Conservation (phyloP, 1,140 invertebrate genomes). For the Drosophila miranda region DNA sequence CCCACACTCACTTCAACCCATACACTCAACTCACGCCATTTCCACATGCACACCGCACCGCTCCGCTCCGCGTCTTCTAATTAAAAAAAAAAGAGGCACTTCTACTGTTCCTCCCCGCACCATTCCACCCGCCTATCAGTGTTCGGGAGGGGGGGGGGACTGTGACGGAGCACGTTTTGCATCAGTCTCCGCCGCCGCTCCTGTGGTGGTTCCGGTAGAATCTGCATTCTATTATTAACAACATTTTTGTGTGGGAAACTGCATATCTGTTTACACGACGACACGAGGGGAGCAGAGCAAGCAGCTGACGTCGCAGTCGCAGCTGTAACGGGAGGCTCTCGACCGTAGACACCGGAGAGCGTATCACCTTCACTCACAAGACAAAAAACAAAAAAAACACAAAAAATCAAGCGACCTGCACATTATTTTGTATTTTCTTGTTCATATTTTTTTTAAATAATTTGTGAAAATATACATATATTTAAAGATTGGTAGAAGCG, state of each 20-base stretch:
- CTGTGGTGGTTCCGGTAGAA: constrained; percentile 30
- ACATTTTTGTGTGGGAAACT: neutral
- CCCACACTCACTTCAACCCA: constrained; percentile 17
- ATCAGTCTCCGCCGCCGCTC: constrained; percentile 28
- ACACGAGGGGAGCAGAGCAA: neutral
- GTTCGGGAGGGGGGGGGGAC: neutral
- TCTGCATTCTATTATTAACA: constrained; percentile 32
- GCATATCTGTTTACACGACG: constrained; percentile 39
- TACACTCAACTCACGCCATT: constrained; percentile 27
- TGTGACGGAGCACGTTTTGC: constrained; percentile 29
- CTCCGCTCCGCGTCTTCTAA: constrained; percentile 4
- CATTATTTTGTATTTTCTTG: too few species aligned
- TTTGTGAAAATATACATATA: too few species aligned
- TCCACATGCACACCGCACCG: constrained; percentile 14
- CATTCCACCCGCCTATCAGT: too few species aligned
- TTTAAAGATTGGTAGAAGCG: too few species aligned
- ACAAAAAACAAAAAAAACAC: neutral
- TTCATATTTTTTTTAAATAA: too few species aligned
- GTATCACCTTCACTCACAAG: too few species aligned
- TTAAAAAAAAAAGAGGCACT: constrained; percentile 23
- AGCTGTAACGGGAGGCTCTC: constrained; percentile 24
- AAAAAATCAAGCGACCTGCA: constrained; percentile 33
- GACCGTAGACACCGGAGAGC: constrained; percentile 9
- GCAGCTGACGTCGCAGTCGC: constrained; percentile 32
- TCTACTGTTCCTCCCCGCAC: constrained; percentile 13